These are phyloP conservation scores for Cephus cinctus DNA, from an alignment of 1,140 invertebrate species.

Conservation along the genomic window DNA sequence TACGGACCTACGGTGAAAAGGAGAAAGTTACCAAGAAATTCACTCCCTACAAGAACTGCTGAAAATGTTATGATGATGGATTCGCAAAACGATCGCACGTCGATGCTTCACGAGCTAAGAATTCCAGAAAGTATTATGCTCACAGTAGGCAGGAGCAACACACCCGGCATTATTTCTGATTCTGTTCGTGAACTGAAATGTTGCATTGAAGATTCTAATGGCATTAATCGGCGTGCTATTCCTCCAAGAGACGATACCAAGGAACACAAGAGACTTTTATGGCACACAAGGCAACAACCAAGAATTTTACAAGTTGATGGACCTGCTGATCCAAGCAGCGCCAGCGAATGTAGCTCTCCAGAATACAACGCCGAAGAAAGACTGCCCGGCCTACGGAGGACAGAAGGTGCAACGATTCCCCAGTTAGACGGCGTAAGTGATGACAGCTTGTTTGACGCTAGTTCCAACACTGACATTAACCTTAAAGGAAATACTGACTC, in stretches of 20 bases:
- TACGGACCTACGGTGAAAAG: slow-evolving; percentile 65
- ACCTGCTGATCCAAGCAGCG: slow-evolving; percentile 60
- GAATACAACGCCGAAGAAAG: slow-evolving; percentile 45
- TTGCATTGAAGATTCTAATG: slow-evolving; percentile 35
- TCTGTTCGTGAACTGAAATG: slow-evolving; percentile 39
- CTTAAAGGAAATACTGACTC: no score
- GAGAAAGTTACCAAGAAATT: slow-evolving; percentile 60
- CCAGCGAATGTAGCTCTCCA: slow-evolving; percentile 48
- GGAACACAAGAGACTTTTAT: slow-evolving; percentile 47
- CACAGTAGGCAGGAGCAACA: slow-evolving; percentile 44
- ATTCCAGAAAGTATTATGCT: slow-evolving; percentile 54
- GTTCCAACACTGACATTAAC: no score
- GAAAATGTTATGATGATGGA: slow-evolving; percentile 44
- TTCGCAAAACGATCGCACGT: slow-evolving; percentile 33
- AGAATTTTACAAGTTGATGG: slow-evolving; percentile 64
- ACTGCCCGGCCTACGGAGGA: slow-evolving; percentile 8
- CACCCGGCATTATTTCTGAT: slow-evolving; percentile 38
- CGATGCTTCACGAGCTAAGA: slow-evolving; percentile 47
- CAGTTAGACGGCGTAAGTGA: slow-evolving; percentile 41
- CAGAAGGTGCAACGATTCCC: slow-evolving; percentile 27
- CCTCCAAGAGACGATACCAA: slow-evolving; percentile 40
- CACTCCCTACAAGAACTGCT: slow-evolving; percentile 28
- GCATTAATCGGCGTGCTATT: slow-evolving; percentile 26
- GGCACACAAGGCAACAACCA: slow-evolving; percentile 49
- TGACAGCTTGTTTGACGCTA: slow-evolving; percentile 33